phyloP scores from a whole-genome alignment of 2,888 invertebrate species.

The Melikaiella ostensackeni region DNA sequence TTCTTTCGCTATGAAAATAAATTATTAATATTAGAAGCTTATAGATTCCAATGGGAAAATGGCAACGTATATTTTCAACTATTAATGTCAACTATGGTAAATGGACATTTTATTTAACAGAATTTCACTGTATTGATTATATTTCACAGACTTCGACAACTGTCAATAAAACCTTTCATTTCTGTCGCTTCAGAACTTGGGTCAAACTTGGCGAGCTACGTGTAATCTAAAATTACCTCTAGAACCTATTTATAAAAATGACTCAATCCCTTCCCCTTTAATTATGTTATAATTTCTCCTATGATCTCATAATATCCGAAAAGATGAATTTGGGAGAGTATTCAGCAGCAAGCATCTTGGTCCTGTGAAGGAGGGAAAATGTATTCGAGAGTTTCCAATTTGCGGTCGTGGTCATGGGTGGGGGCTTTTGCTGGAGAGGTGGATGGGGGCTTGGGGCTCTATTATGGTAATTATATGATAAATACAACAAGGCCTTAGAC shows the following conservation, averaged over 20 bases:
- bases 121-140: too few species aligned
- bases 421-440: conserved; percentile 47
- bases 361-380: conserved; percentile 64
- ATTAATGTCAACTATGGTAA: too few species aligned
- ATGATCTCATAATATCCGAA: conserved; percentile 28
- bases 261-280: conserved; percentile 3
- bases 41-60: not conserved
- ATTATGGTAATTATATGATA: conserved; percentile 78
- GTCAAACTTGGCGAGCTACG: too few species aligned
- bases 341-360: conserved; percentile 39
- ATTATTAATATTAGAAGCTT: not conserved
- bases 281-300: conserved; percentile 22
- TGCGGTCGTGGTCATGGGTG: conserved; percentile 66
- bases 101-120: too few species aligned
- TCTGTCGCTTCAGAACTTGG: too few species aligned
- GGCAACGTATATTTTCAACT: not conserved
- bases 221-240: too few species aligned
- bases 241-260: conserved; percentile 11
- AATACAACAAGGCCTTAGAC: conserved; percentile 76
- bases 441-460: conserved; percentile 67
- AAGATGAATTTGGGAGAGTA: conserved; percentile 21
- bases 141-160: too few species aligned
- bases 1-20: not conserved
- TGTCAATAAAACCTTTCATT: too few species aligned
- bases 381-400: conserved; percentile 75